These are phyloP conservation scores for Pammene fasciana DNA, from an alignment of 2,888 invertebrate species.

Conservation along the genomic window DNA sequence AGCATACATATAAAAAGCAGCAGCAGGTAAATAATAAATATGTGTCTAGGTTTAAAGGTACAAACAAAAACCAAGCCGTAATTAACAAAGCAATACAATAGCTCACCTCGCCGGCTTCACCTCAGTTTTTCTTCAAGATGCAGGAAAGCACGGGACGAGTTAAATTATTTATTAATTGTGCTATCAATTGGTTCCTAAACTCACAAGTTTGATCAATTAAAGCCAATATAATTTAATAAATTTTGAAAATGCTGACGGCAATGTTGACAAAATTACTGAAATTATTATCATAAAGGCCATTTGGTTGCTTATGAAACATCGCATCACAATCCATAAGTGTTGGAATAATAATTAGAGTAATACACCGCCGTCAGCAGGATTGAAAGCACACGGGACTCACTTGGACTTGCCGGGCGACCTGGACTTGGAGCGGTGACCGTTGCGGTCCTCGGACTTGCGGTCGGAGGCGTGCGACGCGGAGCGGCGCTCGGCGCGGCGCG, in stretches of 20 bases:
- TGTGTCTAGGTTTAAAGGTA: conserved; percentile 1
- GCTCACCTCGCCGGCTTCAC: conserved; percentile 61
- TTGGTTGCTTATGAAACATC: not conserved
- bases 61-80: conserved; percentile 16
- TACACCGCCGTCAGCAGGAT: conserved; percentile 58
- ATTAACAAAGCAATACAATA: conserved; percentile 43
- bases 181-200: conserved; percentile 58
- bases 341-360: conserved; percentile 54
- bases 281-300: not conserved
- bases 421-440: conserved; percentile 68
- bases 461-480: conserved; percentile 56
- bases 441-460: conserved; percentile 45
- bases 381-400: conserved; percentile 71
- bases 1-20: conserved; percentile 8
- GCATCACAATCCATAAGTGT: not conserved
- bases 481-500: conserved; percentile 59
- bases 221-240: conserved; percentile 53
- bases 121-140: conserved; percentile 65
- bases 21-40: conserved; percentile 4
- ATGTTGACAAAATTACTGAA: conserved; percentile 46
- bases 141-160: conserved; percentile 68
- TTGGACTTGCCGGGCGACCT: conserved; percentile 75
- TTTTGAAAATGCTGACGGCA: conserved; percentile 56
- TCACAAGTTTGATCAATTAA: conserved; percentile 55
- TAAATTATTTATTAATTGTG: conserved; percentile 64